Percentiles rank a stretch among this genome's conserved stretches.
phyloP scores from a whole-genome alignment of 2,888 invertebrate genomes.

The Oasisia sp. region DNA sequence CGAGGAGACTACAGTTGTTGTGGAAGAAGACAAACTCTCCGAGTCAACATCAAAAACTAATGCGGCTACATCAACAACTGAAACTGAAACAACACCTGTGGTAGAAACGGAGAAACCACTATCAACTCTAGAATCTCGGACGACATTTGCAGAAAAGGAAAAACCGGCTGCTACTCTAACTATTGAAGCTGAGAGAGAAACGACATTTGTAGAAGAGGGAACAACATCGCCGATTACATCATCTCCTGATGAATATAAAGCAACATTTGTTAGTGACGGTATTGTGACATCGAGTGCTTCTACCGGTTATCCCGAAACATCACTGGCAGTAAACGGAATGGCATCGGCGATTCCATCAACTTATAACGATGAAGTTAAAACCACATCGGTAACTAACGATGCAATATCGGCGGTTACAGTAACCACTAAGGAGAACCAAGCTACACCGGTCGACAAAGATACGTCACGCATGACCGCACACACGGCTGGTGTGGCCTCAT shows the following conservation, averaged over 20 bases:
- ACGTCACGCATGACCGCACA: not conserved
- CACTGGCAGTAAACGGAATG: not conserved
- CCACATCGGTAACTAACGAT: not conserved
- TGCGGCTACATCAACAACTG: not conserved
- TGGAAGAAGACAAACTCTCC: no score
- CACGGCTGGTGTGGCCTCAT: not conserved
- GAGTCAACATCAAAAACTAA: no score
- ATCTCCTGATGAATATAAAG: not conserved
- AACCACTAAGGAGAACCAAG: not conserved
- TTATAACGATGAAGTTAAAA: not conserved
- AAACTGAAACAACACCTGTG: not conserved
- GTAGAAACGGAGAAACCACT: not conserved
- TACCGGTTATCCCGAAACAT: not conserved
- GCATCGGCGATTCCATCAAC: conserved; percentile 13
- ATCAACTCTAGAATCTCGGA: not conserved
- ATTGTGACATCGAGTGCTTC: not conserved
- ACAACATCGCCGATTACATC: not conserved
- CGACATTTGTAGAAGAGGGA: not conserved
- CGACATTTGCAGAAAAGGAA: not conserved
- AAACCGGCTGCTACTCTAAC: not conserved
- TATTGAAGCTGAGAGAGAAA: not conserved
- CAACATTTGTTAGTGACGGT: not conserved
- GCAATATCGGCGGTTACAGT: not conserved
- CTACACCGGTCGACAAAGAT: not conserved
- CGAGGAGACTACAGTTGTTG: no score